Percentiles rank a stretch among this genome's conserved stretches.
Evolutionary conservation across 2,888 invertebrate species (phyloP).

Genomic region (Pristionchus mayeri): DNA sequence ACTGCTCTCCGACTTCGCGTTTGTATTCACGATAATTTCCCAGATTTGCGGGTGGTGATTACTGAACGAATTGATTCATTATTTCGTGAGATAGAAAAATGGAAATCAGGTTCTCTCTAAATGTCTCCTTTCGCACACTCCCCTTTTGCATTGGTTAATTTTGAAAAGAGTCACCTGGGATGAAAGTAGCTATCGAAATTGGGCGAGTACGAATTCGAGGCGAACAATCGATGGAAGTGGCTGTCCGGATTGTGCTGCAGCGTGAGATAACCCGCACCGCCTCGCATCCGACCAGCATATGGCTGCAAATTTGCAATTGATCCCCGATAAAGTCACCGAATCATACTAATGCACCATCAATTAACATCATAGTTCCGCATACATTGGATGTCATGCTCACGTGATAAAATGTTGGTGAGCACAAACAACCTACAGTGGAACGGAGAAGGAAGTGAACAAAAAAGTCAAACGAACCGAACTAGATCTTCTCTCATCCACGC

Average conservation of each 20-base stretch:
- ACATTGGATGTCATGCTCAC: no score
- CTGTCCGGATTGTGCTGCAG: not conserved
- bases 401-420: no score
- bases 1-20: not conserved
- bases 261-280: not conserved
- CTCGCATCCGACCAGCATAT: slow-evolving; percentile 5
- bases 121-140: not conserved
- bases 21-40: slow-evolving; percentile 39
- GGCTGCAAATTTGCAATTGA: no score
- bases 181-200: slow-evolving; percentile 18
- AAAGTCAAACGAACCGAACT: not conserved
- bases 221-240: slow-evolving; percentile 20
- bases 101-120: not conserved
- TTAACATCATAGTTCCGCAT: no score
- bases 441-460: no score
- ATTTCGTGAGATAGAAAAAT: not conserved
- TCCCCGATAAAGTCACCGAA: no score
- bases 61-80: not conserved
- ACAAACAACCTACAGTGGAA: not conserved
- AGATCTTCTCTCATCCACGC: not conserved
- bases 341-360: no score
- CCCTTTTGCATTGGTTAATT: not conserved
- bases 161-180: not conserved
- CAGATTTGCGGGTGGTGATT: slow-evolving; percentile 37
- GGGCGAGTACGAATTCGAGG: slow-evolving; percentile 45